Evolutionary conservation across 2,797 vertebrate genomes (phyloP).

Genomic region (Neopelma chrysocephalum): DNA sequence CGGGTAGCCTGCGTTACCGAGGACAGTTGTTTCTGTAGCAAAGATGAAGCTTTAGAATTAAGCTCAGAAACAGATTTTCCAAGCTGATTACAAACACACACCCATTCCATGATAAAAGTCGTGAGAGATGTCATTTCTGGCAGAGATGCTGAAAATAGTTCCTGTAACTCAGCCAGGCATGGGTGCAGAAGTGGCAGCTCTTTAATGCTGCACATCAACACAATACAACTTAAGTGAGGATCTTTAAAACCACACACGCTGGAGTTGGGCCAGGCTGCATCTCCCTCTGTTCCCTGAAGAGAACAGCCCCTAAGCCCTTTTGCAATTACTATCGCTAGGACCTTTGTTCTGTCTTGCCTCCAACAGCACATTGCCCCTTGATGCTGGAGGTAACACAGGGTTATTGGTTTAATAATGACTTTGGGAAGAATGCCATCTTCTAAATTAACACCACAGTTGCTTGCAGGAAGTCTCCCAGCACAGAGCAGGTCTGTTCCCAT

Average conservation of each 20-base stretch:
- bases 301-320: slow-evolving; percentile 39
- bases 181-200: slow-evolving; percentile 40
- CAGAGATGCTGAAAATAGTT: neutral
- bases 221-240: neutral
- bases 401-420: slow-evolving; percentile 51
- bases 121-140: neutral
- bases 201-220: neutral
- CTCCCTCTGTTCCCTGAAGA: neutral
- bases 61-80: slow-evolving; percentile 44
- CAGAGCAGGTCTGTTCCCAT: slow-evolving; percentile 55
- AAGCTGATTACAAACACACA: neutral
- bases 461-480: slow-evolving; percentile 18
- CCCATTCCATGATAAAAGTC: slow-evolving; percentile 17
- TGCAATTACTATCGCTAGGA: neutral
- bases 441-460: slow-evolving; percentile 42
- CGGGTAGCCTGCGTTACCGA: neutral
- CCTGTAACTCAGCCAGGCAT: neutral
- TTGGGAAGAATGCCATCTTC: slow-evolving; percentile 58
- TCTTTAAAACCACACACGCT: neutral
- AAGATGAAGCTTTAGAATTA: slow-evolving; percentile 11
- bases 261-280: slow-evolving; percentile 28
- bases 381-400: slow-evolving; percentile 24
- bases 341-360: slow-evolving; percentile 59
- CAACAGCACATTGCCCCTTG: slow-evolving; percentile 29
- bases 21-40: slow-evolving; percentile 3